Evolutionary conservation across 2,113 vertebrate species (phyloP), one percentile per base, ranked within the genome.

Genomic region (Platysteira castanea): DNA sequence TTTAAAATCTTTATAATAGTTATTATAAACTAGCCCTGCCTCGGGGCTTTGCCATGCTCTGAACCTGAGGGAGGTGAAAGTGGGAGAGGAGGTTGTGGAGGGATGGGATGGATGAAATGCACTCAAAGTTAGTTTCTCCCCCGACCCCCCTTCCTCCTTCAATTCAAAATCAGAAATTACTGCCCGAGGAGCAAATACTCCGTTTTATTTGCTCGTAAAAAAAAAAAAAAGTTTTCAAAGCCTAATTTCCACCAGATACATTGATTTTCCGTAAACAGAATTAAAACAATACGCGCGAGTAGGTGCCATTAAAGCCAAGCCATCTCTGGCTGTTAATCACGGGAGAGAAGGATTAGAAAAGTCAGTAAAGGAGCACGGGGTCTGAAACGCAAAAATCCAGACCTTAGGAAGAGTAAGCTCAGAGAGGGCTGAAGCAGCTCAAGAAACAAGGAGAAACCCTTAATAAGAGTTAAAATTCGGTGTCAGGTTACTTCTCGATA

Each of bases 181-280:
- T 93, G 91, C 77, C 71, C 15, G 60, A 96, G 81, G 84, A 95
- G 87, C 82, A 90, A 90, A 91, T 61, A 71, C 53, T 88, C 54
- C 23, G 5, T 61, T 92, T 93, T 90, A 90, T 42, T 63, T 47
- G 39, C 54, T 86, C 54, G 15, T 89, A 33, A 90, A 75, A 60
- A 61, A n/a, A 33, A 90, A 75, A 60, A 81, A 76, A 77, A 73
- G 41, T 89, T 95, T 92, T 90, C 83, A 63, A 74, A 95, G 83
- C 39, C 68, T 73, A 59, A 87, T 94, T 95, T 95, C 91, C 76
- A 86, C 69, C 89, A 89, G 91, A 81, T 67, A 84, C 76, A 59
- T 87, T 54, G 67, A 84, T 95, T 96, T 95, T 92, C 95, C 89
- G 73, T 92, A 67, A 81, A 69, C 60, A 37, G 89, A 95, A 95